These are phyloP conservation scores for Paramormyrops hopkinsi DNA, from an alignment of 2,797 vertebrate species.

Conservation along the genomic window DNA sequence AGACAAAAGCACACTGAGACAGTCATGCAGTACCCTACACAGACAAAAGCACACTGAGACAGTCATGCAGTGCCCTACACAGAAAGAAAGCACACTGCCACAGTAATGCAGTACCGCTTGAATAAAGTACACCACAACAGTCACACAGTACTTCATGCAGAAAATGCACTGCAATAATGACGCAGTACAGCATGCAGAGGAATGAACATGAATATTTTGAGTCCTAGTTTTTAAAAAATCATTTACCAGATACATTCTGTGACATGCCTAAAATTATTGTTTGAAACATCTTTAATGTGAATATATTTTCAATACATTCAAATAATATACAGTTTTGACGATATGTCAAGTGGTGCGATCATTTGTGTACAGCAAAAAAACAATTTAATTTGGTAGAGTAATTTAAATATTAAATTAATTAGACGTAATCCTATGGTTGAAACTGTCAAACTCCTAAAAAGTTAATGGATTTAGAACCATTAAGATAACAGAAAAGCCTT, in stretches of 20 bases:
- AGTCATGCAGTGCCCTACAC: not conserved
- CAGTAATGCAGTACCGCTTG: not conserved
- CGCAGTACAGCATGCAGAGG: not conserved
- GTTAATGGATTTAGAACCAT: no score
- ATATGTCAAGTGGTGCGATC: no score
- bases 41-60: not conserved
- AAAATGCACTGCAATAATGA: not conserved
- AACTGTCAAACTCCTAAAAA: no score
- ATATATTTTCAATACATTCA: not conserved
- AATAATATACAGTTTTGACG: not conserved
- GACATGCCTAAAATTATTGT: not conserved
- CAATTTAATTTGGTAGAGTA: no score
- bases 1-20: not conserved
- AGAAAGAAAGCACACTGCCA: not conserved
- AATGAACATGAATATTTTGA: not conserved
- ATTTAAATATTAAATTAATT: no score
- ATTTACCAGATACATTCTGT: not conserved
- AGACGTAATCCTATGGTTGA: no score
- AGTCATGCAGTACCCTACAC: not conserved
- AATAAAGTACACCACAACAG: not conserved
- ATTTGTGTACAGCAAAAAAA: no score
- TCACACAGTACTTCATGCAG: not conserved
- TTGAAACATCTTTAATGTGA: not conserved
- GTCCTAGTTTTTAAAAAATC: no score
- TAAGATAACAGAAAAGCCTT: no score